phyloP scores from a whole-genome alignment of 2,888 invertebrate genomes.

The Anthoptus insignis region DNA sequence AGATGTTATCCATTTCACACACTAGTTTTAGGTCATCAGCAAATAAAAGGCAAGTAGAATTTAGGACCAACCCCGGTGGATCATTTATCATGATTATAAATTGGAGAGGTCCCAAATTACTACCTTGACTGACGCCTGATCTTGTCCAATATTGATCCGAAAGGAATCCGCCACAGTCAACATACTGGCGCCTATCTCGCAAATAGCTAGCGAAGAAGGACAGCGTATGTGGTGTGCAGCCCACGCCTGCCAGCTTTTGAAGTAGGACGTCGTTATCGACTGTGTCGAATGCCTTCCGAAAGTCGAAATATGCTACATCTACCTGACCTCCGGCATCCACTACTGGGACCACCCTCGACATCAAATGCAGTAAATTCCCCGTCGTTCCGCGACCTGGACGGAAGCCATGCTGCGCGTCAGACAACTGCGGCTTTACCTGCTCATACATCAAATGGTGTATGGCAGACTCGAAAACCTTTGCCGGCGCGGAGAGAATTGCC shows the following conservation, averaged over 20 bases:
- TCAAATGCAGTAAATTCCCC: background rate
- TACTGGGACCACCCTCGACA: conserved; percentile 7
- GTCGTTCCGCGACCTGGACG: conserved; percentile 1
- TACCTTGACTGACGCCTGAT: conserved; percentile 31
- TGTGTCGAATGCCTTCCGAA: conserved; percentile 18
- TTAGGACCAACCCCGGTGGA: conserved; percentile 1
- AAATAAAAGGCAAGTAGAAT: conserved; percentile 11
- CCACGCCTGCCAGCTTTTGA: background rate
- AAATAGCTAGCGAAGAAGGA: conserved; percentile 27
- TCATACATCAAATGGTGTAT: background rate
- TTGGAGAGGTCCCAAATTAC: conserved; percentile 21
- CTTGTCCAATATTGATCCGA: conserved; percentile 7
- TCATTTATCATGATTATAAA: conserved; percentile 27
- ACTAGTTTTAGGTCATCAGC: conserved; percentile 19
- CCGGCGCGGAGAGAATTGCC: conserved; percentile 13
- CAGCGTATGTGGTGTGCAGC: conserved; percentile 4
- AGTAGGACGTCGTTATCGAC: conserved; percentile 9
- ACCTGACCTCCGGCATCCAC: conserved; percentile 32
- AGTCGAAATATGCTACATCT: conserved; percentile 29
- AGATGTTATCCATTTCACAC: no score
- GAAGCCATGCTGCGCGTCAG: conserved; percentile 25
- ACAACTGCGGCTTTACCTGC: conserved; percentile 16
- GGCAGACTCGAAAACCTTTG: conserved; percentile 24
- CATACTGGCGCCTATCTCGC: conserved; percentile 20
- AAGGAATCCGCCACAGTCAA: conserved; percentile 15